phyloP scores from a whole-genome alignment of 2,797 vertebrate genomes.

The Esox lucius region DNA sequence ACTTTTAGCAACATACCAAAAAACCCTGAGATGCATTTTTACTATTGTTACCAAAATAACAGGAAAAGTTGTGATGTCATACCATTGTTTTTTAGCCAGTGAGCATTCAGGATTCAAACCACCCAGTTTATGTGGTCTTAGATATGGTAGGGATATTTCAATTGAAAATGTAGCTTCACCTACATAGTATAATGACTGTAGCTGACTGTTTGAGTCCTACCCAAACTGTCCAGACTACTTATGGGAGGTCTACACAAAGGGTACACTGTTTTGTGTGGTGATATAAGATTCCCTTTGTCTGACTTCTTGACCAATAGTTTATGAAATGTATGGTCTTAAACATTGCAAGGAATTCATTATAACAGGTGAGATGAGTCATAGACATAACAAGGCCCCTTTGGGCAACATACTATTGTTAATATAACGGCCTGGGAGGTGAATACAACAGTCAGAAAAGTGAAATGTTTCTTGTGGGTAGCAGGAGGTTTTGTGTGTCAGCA shows the following conservation, averaged over 20 bases:
- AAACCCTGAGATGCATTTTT: no score
- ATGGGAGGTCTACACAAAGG: neutral
- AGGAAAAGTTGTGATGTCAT: no score
- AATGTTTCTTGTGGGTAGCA: neutral
- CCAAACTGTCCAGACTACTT: neutral
- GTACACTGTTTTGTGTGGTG: neutral
- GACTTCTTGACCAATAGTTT: neutral
- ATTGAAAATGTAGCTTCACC: no score
- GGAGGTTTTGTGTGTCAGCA: slow-evolving; percentile 10
- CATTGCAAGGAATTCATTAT: neutral
- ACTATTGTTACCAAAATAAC: no score
- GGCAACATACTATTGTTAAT: neutral
- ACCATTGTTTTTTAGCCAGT: no score
- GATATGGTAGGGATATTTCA: no score
- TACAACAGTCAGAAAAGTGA: neutral
- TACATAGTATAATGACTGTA: no score
- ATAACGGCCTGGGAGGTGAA: slow-evolving; percentile 1
- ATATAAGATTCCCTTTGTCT: neutral
- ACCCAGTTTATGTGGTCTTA: no score
- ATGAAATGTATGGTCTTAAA: neutral
- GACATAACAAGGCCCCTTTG: neutral
- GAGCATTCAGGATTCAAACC: no score
- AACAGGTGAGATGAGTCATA: neutral
- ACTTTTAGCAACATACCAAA: no score
- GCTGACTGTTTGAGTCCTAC: neutral